These are phyloP conservation scores for Parnassius mnemosyne DNA, from an alignment of 2,888 invertebrate genomes.

Conservation along the genomic window DNA sequence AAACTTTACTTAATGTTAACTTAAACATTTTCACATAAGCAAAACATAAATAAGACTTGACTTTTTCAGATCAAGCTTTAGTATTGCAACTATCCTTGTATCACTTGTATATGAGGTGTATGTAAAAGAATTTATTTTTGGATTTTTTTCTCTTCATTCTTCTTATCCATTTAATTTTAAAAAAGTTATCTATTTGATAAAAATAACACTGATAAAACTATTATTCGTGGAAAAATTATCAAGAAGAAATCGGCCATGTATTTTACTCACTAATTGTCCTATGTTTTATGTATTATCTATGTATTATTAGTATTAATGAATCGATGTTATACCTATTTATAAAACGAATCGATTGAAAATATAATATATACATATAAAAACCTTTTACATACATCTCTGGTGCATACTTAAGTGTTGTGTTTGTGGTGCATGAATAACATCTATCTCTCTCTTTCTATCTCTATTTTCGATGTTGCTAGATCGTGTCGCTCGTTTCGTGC, in stretches of 20 bases:
- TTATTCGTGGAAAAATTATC: too few species aligned
- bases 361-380: constrained; percentile 7
- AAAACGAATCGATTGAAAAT: too few species aligned
- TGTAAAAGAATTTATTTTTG: constrained; percentile 28
- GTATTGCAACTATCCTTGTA: constrained; percentile 11
- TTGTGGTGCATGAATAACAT: constrained; percentile 80
- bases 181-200: too few species aligned
- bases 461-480: constrained; percentile 46
- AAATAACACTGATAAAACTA: too few species aligned
- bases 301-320: too few species aligned
- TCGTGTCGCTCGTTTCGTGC: constrained; percentile 44
- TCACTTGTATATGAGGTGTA: constrained; percentile 20
- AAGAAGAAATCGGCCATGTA: too few species aligned
- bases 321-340: too few species aligned
- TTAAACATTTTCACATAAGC: constrained; percentile 4
- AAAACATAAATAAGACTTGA: constrained; percentile 1
- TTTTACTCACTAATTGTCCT: too few species aligned
- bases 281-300: too few species aligned
- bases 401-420: constrained; percentile 42
- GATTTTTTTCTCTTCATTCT: too few species aligned
- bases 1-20: background rate
- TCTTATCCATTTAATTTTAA: too few species aligned
- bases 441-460: constrained; percentile 55
- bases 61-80: constrained; percentile 3
- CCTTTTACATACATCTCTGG: constrained; percentile 21